A percentile compares a stretch with the other conserved stretches of the same genome.
phyloP scores from a whole-genome alignment of 1,140 invertebrate species.

The Aphelinus certus region DNA sequence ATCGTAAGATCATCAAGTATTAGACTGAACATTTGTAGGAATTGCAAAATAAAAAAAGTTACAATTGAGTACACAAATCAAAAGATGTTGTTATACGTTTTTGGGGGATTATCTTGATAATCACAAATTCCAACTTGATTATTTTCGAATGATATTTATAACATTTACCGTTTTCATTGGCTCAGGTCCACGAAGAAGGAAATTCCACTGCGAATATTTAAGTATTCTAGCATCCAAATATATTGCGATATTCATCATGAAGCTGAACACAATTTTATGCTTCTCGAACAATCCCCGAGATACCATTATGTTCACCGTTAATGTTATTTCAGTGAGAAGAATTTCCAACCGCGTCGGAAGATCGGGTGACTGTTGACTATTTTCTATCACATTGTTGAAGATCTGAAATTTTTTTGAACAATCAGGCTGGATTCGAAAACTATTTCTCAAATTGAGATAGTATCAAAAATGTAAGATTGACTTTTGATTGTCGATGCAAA shows the following conservation, averaged over 20 bases:
- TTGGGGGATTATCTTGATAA: too few species aligned
- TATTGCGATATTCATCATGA: slow-evolving; percentile 82
- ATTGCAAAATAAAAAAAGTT: too few species aligned
- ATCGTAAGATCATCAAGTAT: too few species aligned
- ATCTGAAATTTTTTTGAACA: slow-evolving; percentile 63
- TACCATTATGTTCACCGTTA: slow-evolving; percentile 85
- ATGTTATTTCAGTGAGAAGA: slow-evolving; percentile 80
- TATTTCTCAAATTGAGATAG: too few species aligned
- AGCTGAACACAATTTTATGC: slow-evolving; percentile 90
- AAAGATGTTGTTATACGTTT: too few species aligned
- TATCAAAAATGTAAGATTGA: too few species aligned
- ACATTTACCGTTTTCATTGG: slow-evolving; percentile 47
- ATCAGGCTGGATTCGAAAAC: background rate
- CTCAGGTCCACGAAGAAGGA: slow-evolving; percentile 75
- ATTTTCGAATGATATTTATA: background rate
- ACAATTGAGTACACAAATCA: too few species aligned
- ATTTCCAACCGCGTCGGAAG: slow-evolving; percentile 73
- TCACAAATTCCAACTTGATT: background rate
- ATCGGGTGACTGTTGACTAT: slow-evolving; percentile 73
- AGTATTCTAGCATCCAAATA: slow-evolving; percentile 71
- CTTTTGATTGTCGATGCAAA: too few species aligned
- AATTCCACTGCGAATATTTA: slow-evolving; percentile 74
- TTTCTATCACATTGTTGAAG: slow-evolving; percentile 79
- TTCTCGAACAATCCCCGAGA: slow-evolving; percentile 90
- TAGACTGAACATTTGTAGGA: too few species aligned